Conservation (phyloP, 2,888 invertebrate species). For the Melieria omissa region DNA sequence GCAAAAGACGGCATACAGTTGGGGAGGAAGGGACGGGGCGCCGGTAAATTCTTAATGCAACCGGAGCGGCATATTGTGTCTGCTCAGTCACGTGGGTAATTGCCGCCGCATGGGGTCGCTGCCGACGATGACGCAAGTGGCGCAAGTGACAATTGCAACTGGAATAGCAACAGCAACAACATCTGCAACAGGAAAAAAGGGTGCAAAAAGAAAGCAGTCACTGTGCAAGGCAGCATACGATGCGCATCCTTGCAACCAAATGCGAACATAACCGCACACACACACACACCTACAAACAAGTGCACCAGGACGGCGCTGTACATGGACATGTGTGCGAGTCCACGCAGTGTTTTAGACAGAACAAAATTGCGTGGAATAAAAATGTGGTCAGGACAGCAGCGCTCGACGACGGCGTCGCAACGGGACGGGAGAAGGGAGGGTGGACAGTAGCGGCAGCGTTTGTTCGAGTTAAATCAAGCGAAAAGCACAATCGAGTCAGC, state of each 20-base stretch:
- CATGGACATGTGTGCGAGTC: not conserved
- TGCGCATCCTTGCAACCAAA: not conserved
- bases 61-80: conserved; percentile 43
- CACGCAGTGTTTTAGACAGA: not conserved
- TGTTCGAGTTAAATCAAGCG: not conserved
- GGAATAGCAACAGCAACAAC: not conserved
- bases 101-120: conserved; percentile 46
- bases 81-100: conserved; percentile 49
- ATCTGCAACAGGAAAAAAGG: not conserved
- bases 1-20: too few relatives aligned
- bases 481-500: not conserved
- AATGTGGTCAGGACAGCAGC: not conserved
- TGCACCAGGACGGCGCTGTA: not conserved
- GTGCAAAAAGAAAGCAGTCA: not conserved
- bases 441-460: not conserved
- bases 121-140: not conserved
- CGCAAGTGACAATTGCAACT: conserved; percentile 6
- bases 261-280: not conserved
- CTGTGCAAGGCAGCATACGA: not conserved
- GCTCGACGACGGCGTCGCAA: too few relatives aligned
- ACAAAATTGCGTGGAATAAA: not conserved
- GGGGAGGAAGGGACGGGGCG: too few relatives aligned
- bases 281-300: not conserved
- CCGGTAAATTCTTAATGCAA: not conserved
- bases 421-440: too few relatives aligned